Evolutionary conservation across 2,888 invertebrate species (phyloP).

Genomic region (Drosophila seclusa): DNA sequence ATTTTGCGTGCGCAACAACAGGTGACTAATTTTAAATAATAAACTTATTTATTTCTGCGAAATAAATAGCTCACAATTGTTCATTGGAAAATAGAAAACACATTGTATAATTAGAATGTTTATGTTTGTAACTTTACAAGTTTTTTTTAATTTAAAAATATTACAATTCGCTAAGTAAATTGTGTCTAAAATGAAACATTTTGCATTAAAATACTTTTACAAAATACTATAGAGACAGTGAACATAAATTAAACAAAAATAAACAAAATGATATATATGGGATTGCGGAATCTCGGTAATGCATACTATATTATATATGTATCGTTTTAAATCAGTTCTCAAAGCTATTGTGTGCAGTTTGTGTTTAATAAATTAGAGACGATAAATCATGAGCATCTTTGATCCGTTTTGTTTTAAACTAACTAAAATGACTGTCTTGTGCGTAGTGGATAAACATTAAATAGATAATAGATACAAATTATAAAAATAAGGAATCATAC

Average conservation of each 20-base stretch:
- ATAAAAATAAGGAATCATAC: constrained; percentile 20
- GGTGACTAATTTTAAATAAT: neutral
- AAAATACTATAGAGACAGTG: constrained; percentile 72
- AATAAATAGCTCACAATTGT: neutral
- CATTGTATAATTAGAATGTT: neutral
- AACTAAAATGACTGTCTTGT: constrained; percentile 76
- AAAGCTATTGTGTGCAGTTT: constrained; percentile 61
- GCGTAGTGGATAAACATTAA: constrained; percentile 66
- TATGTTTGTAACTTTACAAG: constrained; percentile 71
- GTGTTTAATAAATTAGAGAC: constrained; percentile 57
- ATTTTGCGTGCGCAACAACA: neutral
- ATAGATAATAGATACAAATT: constrained; percentile 19
- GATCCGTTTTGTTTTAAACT: constrained; percentile 51
- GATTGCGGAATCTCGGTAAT: constrained; percentile 20
- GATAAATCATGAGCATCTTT: constrained; percentile 71
- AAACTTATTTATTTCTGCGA: neutral
- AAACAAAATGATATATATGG: constrained; percentile 25
- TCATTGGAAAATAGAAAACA: neutral
- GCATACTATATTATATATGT: constrained; percentile 24
- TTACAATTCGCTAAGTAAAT: constrained; percentile 79
- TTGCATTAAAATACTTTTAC: constrained; percentile 73
- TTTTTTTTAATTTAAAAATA: constrained; percentile 69
- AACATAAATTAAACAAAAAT: constrained; percentile 48
- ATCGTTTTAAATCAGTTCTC: constrained; percentile 58
- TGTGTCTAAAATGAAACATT: constrained; percentile 71